These are phyloP conservation scores for Acanthopagrus latus DNA, from an alignment of 2,797 vertebrate genomes.

Conservation along the genomic window DNA sequence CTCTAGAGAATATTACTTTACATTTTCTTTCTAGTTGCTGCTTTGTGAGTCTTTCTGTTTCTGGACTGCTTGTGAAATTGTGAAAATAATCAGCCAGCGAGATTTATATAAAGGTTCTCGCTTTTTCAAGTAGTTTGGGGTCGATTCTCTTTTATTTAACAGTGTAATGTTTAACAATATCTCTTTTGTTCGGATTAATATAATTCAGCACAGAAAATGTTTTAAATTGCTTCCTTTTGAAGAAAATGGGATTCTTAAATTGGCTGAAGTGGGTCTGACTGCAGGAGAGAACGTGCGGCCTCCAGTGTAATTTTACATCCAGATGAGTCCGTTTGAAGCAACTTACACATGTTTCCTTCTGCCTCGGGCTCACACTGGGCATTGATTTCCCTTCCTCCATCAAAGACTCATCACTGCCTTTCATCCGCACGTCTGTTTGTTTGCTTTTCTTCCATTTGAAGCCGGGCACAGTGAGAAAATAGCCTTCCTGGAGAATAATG, in stretches of 20 bases:
- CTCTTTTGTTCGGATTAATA: neutral
- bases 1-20: too few relatives aligned
- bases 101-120: too few relatives aligned
- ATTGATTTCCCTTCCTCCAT: conserved; percentile 74
- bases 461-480: conserved; percentile 42
- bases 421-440: conserved; percentile 66
- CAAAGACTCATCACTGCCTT: conserved; percentile 69
- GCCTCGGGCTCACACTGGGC: conserved; percentile 56
- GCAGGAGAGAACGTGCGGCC: conserved; percentile 32
- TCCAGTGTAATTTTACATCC: conserved; percentile 51
- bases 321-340: conserved; percentile 71
- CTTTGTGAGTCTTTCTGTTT: too few relatives aligned
- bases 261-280: conserved; percentile 15
- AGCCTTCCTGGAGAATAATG: conserved; percentile 51
- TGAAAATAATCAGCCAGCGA: too few relatives aligned
- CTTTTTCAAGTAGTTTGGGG: neutral
- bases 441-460: conserved; percentile 40
- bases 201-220: neutral
- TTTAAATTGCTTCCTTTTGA: conserved; percentile 21
- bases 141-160: neutral
- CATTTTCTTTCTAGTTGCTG: too few relatives aligned
- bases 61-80: too few relatives aligned
- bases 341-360: conserved; percentile 66
- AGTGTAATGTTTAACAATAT: neutral
- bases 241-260: conserved; percentile 17